Evolutionary conservation across 1,140 invertebrate species (phyloP), one percentile per base, ranked within the genome.

Genomic region (Drosophila bipectinata): DNA sequence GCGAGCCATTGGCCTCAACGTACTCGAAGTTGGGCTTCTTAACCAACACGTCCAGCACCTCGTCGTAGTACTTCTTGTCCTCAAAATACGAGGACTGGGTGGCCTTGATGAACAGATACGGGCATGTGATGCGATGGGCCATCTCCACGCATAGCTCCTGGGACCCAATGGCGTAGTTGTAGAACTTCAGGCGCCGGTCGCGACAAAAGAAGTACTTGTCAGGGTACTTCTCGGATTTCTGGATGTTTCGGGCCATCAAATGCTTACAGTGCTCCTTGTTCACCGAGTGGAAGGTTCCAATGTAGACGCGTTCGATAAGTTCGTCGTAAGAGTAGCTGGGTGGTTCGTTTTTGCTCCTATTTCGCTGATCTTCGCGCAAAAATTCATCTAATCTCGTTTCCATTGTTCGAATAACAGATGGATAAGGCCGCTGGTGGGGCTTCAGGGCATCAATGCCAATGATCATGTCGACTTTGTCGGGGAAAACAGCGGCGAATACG

Each of bases 391-490:
- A 92, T 68, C 81, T 83, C 41, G 91, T 79, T n/a, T 89, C 85
- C 51, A 93, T 83, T 2, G 60, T 74, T 3, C 87, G 49, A 12
- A 89, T 62, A 10, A 92, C 68, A 10, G 75, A 75, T 0, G 83
- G 73, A 34, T 79, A 68, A 8, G 79, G 57, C 1, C 88, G 69
- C 15, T 93, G 92, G 41, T 94, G 92, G 5, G 93, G 93, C 68
- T 94, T 94, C 21, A 95, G 79, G 54, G 92, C 93, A 88, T 96
- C 95, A 10, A 96, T 89, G 9, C 93, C 93, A 56, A 96, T 93
- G 18, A 94, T 92, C 79, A 94, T 94, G 52, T 95, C 93, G 0
- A 94, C 92, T 21, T 94, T 92, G 5, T 94, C 91, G 1, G 95
- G 94, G 79, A 93, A 95, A 1, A 94, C 64, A 18, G 92, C 92